A percentile compares a stretch with the other conserved stretches of the same genome.
Conservation (phyloP, 2,113 vertebrate genomes). For the Pristiophorus japonicus region DNA sequence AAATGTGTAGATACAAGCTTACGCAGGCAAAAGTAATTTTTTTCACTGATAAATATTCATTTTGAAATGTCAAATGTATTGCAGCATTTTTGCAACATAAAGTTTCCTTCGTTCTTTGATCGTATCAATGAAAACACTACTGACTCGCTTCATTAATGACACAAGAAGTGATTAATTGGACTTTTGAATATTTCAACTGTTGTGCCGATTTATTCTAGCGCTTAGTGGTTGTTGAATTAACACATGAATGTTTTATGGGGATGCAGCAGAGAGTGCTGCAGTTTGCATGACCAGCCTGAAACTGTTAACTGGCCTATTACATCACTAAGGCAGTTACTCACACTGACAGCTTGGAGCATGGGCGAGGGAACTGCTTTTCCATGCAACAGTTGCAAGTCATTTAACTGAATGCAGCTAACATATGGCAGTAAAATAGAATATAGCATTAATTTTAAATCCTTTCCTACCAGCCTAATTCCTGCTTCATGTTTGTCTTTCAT, state of each 20-base stretch:
- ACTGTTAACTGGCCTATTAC: slow-evolving; percentile 10
- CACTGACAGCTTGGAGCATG: slow-evolving; percentile 27
- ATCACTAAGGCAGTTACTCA: slow-evolving; percentile 11
- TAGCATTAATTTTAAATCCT: slow-evolving; percentile 16
- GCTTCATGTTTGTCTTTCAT: slow-evolving; percentile 4
- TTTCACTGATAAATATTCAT: not conserved
- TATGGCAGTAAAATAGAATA: not conserved
- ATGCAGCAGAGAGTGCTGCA: slow-evolving; percentile 30
- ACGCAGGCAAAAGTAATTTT: not conserved
- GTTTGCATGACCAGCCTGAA: slow-evolving; percentile 16
- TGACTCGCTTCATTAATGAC: not conserved
- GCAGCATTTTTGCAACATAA: not conserved
- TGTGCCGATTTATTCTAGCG: not conserved
- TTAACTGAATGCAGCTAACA: slow-evolving; percentile 36
- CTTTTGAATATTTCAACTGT: not conserved
- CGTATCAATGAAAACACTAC: not conserved
- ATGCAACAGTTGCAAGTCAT: slow-evolving; percentile 17
- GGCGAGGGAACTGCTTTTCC: not conserved
- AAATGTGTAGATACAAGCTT: not conserved
- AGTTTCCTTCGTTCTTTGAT: not conserved
- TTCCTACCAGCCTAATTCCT: not conserved
- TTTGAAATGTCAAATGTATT: not conserved
- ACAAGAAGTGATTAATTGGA: slow-evolving; percentile 14
- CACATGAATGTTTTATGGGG: slow-evolving; percentile 7
- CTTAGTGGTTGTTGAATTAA: not conserved